A percentile compares a stretch with the other conserved stretches of the same genome.
Conservation (phyloP, 2,888 invertebrate genomes). For the Ernsta delagoae region DNA sequence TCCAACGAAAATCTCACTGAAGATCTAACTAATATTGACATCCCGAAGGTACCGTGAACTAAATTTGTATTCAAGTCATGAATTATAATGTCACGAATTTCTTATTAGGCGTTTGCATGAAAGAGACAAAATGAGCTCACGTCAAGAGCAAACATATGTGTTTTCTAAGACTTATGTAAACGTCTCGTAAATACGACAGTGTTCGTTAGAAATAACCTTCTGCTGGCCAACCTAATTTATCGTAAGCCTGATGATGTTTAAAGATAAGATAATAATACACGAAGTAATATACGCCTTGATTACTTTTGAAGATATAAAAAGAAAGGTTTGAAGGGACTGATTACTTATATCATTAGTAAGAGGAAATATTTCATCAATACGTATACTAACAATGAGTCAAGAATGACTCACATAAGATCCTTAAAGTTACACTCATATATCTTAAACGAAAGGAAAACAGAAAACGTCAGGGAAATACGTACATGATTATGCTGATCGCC, state of each 20-base stretch:
- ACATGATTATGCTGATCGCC: slow-evolving; percentile 83
- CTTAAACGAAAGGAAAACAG: not conserved
- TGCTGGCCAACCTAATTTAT: slow-evolving; percentile 56
- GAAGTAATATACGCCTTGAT: slow-evolving; percentile 49
- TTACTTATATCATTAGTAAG: not conserved
- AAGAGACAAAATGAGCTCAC: slow-evolving; percentile 13
- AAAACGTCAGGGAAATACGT: slow-evolving; percentile 54
- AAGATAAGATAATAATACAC: slow-evolving; percentile 63
- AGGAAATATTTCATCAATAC: slow-evolving; percentile 10
- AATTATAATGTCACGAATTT: slow-evolving; percentile 32
- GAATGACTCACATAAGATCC: slow-evolving; percentile 23
- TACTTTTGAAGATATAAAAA: slow-evolving; percentile 28
- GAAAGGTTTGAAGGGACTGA: not conserved
- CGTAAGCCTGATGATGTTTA: slow-evolving; percentile 51
- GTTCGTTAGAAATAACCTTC: slow-evolving; percentile 59
- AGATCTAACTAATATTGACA: slow-evolving; percentile 2
- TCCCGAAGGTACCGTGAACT: slow-evolving; percentile 5
- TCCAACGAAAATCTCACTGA: not conserved
- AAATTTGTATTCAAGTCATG: slow-evolving; percentile 28
- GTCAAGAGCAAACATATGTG: slow-evolving; percentile 3
- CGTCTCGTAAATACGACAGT: slow-evolving; percentile 52
- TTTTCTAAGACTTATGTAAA: slow-evolving; percentile 42
- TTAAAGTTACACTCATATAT: not conserved
- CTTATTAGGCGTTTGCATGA: slow-evolving; percentile 23
- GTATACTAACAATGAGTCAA: slow-evolving; percentile 21